phyloP scores from a whole-genome alignment of 2,797 vertebrate genomes.

The Cetoscarus ocellatus region DNA sequence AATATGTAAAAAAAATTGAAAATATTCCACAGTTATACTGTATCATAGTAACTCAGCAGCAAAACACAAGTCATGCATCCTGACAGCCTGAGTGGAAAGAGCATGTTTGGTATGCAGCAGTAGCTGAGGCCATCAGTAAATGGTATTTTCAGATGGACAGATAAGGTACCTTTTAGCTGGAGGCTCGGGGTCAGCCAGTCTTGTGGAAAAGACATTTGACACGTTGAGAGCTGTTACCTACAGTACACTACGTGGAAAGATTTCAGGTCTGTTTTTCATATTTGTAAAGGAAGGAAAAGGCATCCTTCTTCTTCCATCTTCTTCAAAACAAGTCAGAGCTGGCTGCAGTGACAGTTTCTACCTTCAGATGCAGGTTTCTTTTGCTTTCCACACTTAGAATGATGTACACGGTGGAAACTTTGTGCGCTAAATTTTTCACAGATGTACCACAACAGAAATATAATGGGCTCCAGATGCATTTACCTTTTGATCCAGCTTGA shows the following conservation, averaged over 20 bases:
- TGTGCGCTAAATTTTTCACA: conserved; percentile 15
- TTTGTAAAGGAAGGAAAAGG: conserved; percentile 33
- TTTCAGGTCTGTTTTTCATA: conserved; percentile 22
- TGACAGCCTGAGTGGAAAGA: conserved; percentile 27
- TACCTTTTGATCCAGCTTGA: conserved; percentile 3
- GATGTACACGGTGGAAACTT: neutral
- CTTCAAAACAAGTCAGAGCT: conserved; percentile 16
- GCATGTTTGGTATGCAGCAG: conserved; percentile 48
- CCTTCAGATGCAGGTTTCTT: neutral
- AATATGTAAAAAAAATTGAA: too few species aligned
- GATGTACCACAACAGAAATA: conserved; percentile 15
- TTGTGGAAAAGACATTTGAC: conserved; percentile 67
- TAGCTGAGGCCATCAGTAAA: conserved; percentile 48
- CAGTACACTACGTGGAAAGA: conserved; percentile 37
- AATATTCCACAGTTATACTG: neutral
- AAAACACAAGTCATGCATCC: neutral
- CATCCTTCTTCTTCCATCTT: conserved; percentile 10
- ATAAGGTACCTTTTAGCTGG: conserved; percentile 48
- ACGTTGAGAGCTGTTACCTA: conserved; percentile 39
- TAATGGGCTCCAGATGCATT: conserved; percentile 3
- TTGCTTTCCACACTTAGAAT: neutral
- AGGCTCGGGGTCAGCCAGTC: conserved; percentile 26
- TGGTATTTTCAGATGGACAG: conserved; percentile 65
- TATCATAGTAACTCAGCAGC: conserved; percentile 1
- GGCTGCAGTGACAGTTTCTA: neutral